Evolutionary conservation across 2,113 vertebrate species (phyloP).

Genomic region (Callaeas wilsoni): DNA sequence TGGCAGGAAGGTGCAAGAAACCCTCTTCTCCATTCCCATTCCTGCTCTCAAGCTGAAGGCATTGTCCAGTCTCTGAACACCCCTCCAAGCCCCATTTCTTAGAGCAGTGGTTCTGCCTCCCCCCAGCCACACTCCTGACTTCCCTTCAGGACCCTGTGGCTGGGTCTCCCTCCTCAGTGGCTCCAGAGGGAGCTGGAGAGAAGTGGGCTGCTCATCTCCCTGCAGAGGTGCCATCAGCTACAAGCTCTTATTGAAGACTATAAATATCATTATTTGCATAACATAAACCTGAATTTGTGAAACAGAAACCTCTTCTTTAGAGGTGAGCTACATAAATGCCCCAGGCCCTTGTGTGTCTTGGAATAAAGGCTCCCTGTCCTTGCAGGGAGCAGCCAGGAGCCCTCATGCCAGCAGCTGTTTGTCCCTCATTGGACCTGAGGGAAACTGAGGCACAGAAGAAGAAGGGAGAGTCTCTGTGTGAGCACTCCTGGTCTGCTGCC

Average conservation of each 20-base stretch:
- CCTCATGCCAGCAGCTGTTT: not conserved
- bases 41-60: not conserved
- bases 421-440: not conserved
- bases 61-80: rapidly evolving
- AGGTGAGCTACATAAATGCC: not conserved
- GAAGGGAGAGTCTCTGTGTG: not conserved
- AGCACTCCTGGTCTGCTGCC: not conserved
- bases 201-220: not conserved
- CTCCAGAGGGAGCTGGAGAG: not conserved
- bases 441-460: not conserved
- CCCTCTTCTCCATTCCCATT: not conserved
- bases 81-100: not conserved
- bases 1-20: not conserved
- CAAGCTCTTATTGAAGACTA: not conserved
- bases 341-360: not conserved
- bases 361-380: not conserved
- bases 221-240: not conserved
- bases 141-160: not conserved
- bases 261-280: not conserved
- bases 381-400: not conserved
- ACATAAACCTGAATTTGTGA: not conserved
- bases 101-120: not conserved
- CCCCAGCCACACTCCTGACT: not conserved
- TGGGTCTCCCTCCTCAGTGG: not conserved
- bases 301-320: not conserved